Conservation (phyloP, 2,113 vertebrate genomes). For the Thamnophis sirtalis region DNA sequence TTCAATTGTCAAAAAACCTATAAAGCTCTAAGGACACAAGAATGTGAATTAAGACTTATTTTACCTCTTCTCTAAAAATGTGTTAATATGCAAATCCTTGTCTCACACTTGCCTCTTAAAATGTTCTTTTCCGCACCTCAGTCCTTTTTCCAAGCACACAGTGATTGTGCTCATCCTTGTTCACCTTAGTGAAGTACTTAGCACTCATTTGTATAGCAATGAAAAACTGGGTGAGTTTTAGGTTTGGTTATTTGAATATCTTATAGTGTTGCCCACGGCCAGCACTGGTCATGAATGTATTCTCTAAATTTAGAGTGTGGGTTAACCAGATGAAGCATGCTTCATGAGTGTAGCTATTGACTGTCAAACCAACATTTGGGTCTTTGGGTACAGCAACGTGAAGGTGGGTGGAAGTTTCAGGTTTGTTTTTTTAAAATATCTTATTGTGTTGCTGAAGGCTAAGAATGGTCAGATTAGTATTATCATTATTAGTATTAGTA, state of each 20-base stretch:
- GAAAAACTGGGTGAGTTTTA: not conserved
- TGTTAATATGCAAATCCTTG: not conserved
- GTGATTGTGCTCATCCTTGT: not conserved
- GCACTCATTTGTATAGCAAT: not conserved
- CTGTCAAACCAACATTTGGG: not conserved
- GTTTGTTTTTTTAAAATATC: not conserved
- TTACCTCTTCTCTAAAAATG: not conserved
- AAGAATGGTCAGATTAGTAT: not conserved
- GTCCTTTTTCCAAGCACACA: not conserved
- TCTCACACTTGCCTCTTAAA: not conserved
- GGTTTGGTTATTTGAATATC: not conserved
- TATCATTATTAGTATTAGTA: no score
- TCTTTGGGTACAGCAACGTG: not conserved
- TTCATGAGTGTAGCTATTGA: not conserved
- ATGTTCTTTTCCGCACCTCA: not conserved
- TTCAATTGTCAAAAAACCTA: not conserved
- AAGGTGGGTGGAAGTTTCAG: not conserved
- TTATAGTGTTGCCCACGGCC: not conserved
- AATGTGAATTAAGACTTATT: not conserved
- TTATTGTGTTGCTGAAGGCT: not conserved
- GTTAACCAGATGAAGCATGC: not conserved
- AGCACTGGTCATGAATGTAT: not conserved
- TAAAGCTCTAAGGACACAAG: not conserved
- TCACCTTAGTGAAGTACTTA: not conserved
- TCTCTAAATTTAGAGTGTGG: not conserved